Conservation (phyloP, 1,140 invertebrate species). For the Musca domestica region DNA sequence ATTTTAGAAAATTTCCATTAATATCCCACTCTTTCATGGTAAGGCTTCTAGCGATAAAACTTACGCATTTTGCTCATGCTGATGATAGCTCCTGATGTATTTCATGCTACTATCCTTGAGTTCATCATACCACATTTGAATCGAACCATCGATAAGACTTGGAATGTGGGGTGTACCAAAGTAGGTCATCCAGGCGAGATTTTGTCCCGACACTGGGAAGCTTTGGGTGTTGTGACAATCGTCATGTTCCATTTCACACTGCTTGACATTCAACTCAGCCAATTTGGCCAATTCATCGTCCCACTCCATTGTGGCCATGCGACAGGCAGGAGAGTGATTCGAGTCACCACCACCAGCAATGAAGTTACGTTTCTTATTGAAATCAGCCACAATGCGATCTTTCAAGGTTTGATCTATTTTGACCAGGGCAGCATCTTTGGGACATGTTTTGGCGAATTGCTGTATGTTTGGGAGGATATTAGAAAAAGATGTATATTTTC, state of each 20-base stretch:
- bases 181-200: conserved; percentile 42
- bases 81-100: not conserved
- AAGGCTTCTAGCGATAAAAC: conserved; percentile 24
- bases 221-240: conserved; percentile 41
- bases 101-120: not conserved
- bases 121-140: conserved; percentile 28
- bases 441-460: conserved; percentile 27
- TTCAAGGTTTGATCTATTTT: conserved; percentile 28
- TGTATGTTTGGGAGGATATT: conserved; percentile 9
- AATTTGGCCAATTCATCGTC: conserved; percentile 41
- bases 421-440: conserved; percentile 31
- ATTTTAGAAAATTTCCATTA: not conserved
- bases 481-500: not conserved
- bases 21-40: not conserved
- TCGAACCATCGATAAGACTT: conserved; percentile 25
- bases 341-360: conserved; percentile 37
- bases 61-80: not conserved
- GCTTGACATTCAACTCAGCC: conserved; percentile 41
- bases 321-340: conserved; percentile 36
- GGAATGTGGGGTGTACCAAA: conserved; percentile 8
- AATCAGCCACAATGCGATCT: conserved; percentile 30
- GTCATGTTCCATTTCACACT: conserved; percentile 43
- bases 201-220: conserved; percentile 45
- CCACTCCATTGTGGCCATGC: conserved; percentile 49
- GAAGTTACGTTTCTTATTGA: conserved; percentile 37